phyloP scores from a whole-genome alignment of 2,888 invertebrate genomes.

The Acleris laterana region DNA sequence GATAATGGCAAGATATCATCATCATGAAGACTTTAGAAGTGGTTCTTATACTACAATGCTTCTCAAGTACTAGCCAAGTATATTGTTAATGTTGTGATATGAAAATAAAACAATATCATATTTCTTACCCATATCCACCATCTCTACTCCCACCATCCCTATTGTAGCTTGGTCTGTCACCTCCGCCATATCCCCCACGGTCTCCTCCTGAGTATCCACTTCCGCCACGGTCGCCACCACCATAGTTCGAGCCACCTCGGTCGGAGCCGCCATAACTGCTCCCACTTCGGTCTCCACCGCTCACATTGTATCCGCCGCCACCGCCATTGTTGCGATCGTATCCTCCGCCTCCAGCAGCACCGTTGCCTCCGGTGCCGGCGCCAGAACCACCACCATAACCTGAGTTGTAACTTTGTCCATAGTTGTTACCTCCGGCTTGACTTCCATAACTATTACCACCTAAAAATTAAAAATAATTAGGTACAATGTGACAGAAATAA shows the following conservation, averaged over 20 bases:
- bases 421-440: conserved; percentile 63
- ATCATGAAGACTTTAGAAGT: too few species aligned
- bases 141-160: conserved; percentile 85
- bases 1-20: too few species aligned
- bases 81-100: neutral
- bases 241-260: conserved; percentile 54
- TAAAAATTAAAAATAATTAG: conserved; percentile 34
- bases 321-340: conserved; percentile 54
- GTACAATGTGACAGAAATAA: too few species aligned
- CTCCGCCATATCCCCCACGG: conserved; percentile 76
- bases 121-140: conserved; percentile 85
- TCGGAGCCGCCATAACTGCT: conserved; percentile 52
- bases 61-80: neutral
- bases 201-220: conserved; percentile 71
- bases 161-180: conserved; percentile 78
- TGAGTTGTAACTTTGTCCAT: conserved; percentile 66
- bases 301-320: conserved; percentile 47
- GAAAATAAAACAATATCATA: conserved; percentile 12
- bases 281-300: conserved; percentile 51
- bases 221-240: conserved; percentile 60
- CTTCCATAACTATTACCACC: conserved; percentile 65
- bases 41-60: too few species aligned
- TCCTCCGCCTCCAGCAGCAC: conserved; percentile 52
- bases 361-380: conserved; percentile 47
- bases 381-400: conserved; percentile 62